Base-by-base conservation (phyloP, 37 sponge, comb jelly and placozoan species). In the Cliona cf. orientalis region DNA sequence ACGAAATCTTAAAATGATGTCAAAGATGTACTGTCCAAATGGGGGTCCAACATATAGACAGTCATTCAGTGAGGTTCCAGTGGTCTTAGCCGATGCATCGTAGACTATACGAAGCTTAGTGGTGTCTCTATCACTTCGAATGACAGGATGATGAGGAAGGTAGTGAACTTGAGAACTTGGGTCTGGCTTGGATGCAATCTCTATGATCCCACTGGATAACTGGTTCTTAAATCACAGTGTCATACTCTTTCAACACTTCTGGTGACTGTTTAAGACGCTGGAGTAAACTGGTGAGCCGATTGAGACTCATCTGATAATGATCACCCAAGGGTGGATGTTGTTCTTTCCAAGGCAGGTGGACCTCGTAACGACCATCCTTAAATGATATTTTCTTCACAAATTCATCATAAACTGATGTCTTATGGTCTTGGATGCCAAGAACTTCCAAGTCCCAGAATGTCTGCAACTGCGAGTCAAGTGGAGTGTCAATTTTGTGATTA, bases 331-430 rank as follows among this genome's bases (percentile, higher is more conserved):
- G 35, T 7, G 31, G 55, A 42, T 79, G 79, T 46, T 28, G 42
- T 37, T 79, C 68, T 4, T 53, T 29, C 79, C 79, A 78, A 26
- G 79, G 79, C 31, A 78, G 79, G 21, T 22, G 35, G 28, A 78
- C 79, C 3, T 63, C 64, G 56, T 79, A 79, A 12, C 69, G 36
- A 31, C 69, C 69, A 67, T 66, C 68, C 33, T 3, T 66, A 23
- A 79, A 31, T 33, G 32, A 22, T 23, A 79, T 33, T 22, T 34
- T 39, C 12, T 44, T 67, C 11, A 46, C n/a, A 37, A 79, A 79
- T 22, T 66, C 11, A 21, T 66, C 69, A 26, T 45, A 44, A 17
- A 66, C 69, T 12, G 71, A 41, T 22, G 37, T 35, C 34, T 75
- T 60, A 75, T 34, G 22, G 22, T 58, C 60, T 36, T 29, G n/a